A percentile compares a stretch with the other conserved stretches of the same genome.
Conservation (phyloP, 2,888 invertebrate species). For the Exocentrus adspersus region DNA sequence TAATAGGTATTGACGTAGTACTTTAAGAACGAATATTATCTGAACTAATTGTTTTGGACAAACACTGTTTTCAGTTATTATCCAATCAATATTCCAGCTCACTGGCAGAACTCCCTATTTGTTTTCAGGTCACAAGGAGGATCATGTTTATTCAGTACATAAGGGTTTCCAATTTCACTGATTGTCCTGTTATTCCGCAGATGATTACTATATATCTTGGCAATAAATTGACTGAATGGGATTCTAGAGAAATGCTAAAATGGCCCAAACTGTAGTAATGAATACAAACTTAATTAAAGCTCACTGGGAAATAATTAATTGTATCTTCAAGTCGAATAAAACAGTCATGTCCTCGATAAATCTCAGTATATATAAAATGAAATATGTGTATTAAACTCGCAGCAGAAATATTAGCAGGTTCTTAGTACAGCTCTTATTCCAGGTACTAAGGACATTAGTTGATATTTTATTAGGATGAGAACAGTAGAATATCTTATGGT, state of each 20-base stretch:
- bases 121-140: constrained; percentile 1
- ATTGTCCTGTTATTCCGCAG: constrained; percentile 6
- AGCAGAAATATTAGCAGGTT: too few relatives aligned
- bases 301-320: too few relatives aligned
- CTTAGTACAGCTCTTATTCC: too few relatives aligned
- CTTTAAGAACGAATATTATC: constrained; percentile 1
- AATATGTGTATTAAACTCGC: too few relatives aligned
- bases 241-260: neutral
- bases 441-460: too few relatives aligned
- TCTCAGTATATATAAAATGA: too few relatives aligned
- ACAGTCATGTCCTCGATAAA: too few relatives aligned
- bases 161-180: constrained; percentile 10
- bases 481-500: too few relatives aligned
- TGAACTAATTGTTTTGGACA: neutral
- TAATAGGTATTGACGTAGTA: neutral
- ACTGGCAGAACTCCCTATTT: constrained; percentile 1
- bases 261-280: neutral
- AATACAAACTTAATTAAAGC: neutral
- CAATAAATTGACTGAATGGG: neutral
- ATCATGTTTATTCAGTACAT: constrained; percentile 13
- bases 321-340: too few relatives aligned
- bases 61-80: neutral
- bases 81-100: constrained; percentile 1
- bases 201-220: constrained; percentile 7
- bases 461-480: too few relatives aligned